These are phyloP conservation scores for Manis crassicaudata DNA, from an alignment of 2,797 vertebrate species.

Conservation along the genomic window DNA sequence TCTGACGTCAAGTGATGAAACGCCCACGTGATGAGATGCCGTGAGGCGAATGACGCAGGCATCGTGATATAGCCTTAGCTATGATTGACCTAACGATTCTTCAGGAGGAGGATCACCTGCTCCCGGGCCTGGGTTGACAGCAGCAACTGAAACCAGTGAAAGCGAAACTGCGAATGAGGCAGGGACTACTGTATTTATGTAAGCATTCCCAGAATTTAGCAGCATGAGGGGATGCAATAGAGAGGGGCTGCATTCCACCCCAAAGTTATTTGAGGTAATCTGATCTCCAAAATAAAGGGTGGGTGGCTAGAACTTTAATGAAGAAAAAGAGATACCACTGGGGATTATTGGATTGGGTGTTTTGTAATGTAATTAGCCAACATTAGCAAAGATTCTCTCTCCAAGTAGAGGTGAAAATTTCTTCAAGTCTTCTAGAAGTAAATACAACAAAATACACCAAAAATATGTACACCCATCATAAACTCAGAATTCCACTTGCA, in stretches of 20 bases:
- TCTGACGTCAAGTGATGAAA: not conserved
- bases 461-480: not conserved
- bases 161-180: not conserved
- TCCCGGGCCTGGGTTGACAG: not conserved
- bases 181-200: not conserved
- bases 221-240: no score
- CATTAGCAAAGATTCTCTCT: not conserved
- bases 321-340: slow-evolving; percentile 3
- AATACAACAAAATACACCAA: slow-evolving; percentile 8
- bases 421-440: not conserved
- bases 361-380: not conserved
- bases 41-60: no score
- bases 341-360: not conserved
- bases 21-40: not conserved
- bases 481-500: not conserved
- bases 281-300: not conserved
- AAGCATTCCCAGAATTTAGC: not conserved
- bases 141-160: not conserved
- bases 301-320: not conserved
- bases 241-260: not conserved
- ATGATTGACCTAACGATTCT: not conserved
- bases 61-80: not conserved
- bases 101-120: not conserved
- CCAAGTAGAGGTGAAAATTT: not conserved
- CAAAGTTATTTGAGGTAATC: not conserved